phyloP scores from a whole-genome alignment of 2,888 invertebrate species.

The Tetheella fluctuosa region DNA sequence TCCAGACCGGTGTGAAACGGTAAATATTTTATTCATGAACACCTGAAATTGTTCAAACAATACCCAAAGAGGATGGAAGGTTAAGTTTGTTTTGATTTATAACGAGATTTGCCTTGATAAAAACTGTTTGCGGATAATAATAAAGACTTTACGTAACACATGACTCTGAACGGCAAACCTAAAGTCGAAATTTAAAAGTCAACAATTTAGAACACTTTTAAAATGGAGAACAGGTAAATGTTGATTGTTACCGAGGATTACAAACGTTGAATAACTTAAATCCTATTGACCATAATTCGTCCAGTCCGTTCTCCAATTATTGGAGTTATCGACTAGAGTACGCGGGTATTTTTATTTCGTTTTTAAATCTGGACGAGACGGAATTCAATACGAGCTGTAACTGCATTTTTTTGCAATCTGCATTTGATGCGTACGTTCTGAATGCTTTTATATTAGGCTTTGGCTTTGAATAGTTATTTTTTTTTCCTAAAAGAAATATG shows the following conservation, averaged over 20 bases:
- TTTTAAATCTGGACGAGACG: not conserved
- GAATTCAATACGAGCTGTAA: no score
- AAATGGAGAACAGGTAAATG: not conserved
- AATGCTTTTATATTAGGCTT: not conserved
- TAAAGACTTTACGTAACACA: not conserved
- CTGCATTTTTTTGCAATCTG: not conserved
- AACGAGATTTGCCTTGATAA: not conserved
- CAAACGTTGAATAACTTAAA: slow-evolving; percentile 36
- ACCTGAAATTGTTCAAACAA: slow-evolving; percentile 44
- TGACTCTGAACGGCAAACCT: not conserved
- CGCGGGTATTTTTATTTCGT: not conserved
- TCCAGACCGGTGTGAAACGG: slow-evolving; percentile 40
- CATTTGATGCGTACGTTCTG: not conserved
- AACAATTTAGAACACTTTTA: no score
- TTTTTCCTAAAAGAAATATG: no score
- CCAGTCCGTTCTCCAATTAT: slow-evolving; percentile 37
- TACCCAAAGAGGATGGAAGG: slow-evolving; percentile 19
- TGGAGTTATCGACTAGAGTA: slow-evolving; percentile 9
- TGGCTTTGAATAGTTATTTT: no score
- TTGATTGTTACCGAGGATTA: slow-evolving; percentile 13
- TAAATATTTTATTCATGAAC: slow-evolving; percentile 61
- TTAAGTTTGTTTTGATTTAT: slow-evolving; percentile 18
- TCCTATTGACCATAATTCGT: slow-evolving; percentile 35
- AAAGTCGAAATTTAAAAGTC: not conserved
- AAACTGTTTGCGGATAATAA: not conserved